phyloP scores from a whole-genome alignment of 1,140 invertebrate genomes.

The Armadillidium nasatum region DNA sequence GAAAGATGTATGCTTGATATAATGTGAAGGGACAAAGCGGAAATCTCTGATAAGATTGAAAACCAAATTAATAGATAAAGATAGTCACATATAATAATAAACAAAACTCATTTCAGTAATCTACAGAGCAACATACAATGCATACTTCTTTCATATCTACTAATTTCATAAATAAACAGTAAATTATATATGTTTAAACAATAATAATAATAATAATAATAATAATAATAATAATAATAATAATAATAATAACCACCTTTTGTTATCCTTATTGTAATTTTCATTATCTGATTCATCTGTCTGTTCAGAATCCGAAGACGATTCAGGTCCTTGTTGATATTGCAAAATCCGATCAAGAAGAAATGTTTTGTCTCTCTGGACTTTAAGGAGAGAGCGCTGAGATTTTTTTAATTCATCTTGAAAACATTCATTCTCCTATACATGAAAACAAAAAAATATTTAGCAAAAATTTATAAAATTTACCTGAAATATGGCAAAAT shows the following conservation, averaged over 20 bases:
- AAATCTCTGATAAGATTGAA: too few relatives aligned
- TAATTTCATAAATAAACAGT: not conserved
- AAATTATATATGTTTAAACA: too few relatives aligned
- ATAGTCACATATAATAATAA: too few relatives aligned
- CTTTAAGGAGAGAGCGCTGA: slow-evolving; percentile 76
- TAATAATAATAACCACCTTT: not conserved
- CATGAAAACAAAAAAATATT: too few relatives aligned
- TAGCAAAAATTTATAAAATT: too few relatives aligned
- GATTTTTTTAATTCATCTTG: slow-evolving; percentile 85
- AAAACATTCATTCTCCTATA: slow-evolving; percentile 89
- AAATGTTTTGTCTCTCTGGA: slow-evolving; percentile 82
- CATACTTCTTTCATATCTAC: not conserved
- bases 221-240: too few relatives aligned
- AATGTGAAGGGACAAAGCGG: too few relatives aligned
- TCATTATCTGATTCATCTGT: slow-evolving; percentile 84
- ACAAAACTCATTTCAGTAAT: not conserved
- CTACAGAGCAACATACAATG: too few relatives aligned
- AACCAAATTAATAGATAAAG: too few relatives aligned
- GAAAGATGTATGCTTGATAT: too few relatives aligned
- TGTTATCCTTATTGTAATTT: slow-evolving; percentile 43
- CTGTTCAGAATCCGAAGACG: slow-evolving; percentile 78
- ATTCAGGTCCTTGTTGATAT: slow-evolving; percentile 83
- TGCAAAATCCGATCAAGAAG: slow-evolving; percentile 75
- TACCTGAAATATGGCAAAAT: too few relatives aligned
- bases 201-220: too few relatives aligned